phyloP scores from a whole-genome alignment of 2,888 invertebrate species.

The Brachynemurus nebulosus region DNA sequence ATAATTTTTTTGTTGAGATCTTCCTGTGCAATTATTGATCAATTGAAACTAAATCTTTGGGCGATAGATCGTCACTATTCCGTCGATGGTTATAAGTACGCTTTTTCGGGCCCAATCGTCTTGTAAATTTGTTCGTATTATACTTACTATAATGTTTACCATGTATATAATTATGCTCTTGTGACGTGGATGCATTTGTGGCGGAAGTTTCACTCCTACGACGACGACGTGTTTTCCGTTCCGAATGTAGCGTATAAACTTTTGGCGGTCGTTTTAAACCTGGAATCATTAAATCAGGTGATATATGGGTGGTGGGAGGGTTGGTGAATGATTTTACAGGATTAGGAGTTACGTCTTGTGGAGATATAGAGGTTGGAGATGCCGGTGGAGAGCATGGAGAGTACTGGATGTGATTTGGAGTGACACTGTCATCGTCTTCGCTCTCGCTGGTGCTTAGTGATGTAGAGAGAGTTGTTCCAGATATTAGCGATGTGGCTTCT shows the following conservation, averaged over 20 bases:
- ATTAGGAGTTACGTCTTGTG: no score
- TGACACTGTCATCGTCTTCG: background rate
- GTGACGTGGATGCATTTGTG: background rate
- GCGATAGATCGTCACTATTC: background rate
- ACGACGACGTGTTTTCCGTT: background rate
- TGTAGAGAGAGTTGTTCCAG: background rate
- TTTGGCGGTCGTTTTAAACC: conserved; percentile 11
- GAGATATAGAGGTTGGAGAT: no score
- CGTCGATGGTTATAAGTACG: background rate
- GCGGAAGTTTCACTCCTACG: background rate
- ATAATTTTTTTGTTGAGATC: no score
- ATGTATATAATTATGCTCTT: background rate
- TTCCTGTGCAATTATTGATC: no score
- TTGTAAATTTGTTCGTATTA: background rate
- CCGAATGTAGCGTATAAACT: conserved; percentile 2
- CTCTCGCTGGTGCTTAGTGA: background rate
- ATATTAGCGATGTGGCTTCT: background rate
- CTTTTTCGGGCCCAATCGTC: background rate
- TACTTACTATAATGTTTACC: background rate
- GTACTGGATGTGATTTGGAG: background rate
- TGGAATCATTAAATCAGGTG: conserved; percentile 13
- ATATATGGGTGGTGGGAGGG: conserved; percentile 6
- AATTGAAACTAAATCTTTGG: no score
- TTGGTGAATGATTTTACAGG: background rate
- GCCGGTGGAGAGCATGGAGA: background rate